Base-by-base conservation (phyloP, 1,140 invertebrate genomes). In the Rhizoglyphus robini region DNA sequence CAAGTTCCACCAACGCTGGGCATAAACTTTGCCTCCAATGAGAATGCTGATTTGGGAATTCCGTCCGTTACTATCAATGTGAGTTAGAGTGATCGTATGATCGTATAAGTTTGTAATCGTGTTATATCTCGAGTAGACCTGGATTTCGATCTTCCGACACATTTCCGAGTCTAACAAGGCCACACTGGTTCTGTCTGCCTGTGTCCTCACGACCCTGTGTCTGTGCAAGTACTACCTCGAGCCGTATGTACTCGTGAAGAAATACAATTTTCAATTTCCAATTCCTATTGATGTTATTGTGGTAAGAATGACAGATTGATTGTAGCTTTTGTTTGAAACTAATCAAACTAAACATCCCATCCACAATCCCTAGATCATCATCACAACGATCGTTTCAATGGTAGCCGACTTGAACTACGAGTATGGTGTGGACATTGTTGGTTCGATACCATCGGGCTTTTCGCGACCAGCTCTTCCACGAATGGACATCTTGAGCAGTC, bases 401-500 rank as follows among this genome's bases (percentile, higher is more conserved):
- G 13, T 32, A 3, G 65, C 60, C 32, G 38, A 65, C 8, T 65
- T 65, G n/a, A 20, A 65, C 20, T 20, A 18, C 4, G 4, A 25
- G 8, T 65, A 5, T 30, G 20, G 32, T 36, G 27, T 65, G 4
- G 47, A 65, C 5, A 65, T 65, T 11, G 23, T 65, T 11, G 63
- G 63, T 25, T 11, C 66, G 8, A 27, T 65, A 4, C 63, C 63
- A 11, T 30, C 61, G 4, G 84, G 83, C 32, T 57, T 77, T 49
- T 76, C 76, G 8, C 18, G 49, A 25, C 77, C 77, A 30, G 31
- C 62, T n/a, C 29, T 74, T 11, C 76, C 76, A 32, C 66, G 70
- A 27, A n/a, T 76, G 27, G 48, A 68, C 36, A 30, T 79, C 11
- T 27, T 76, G 4, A 68, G 65, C 0, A 8, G 48, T 29, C 63